Evolutionary conservation across 2,888 invertebrate species (phyloP).

Genomic region (Ditula angustiorana): DNA sequence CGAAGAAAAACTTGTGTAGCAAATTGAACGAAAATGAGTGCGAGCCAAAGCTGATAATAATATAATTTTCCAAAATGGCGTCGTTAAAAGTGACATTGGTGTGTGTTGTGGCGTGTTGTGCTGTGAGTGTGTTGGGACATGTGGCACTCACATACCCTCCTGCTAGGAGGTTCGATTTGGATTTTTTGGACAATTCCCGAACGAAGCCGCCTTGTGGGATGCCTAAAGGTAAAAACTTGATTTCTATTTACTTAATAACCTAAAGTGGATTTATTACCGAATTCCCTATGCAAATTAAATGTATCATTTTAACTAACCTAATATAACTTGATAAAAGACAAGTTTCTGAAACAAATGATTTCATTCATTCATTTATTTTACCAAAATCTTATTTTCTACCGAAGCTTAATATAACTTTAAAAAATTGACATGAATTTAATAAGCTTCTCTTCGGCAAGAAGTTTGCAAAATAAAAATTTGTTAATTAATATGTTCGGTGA

Average conservation of each 20-base stretch:
- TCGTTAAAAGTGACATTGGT: conserved; percentile 57
- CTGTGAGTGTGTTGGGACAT: conserved; percentile 83
- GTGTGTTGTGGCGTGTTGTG: conserved; percentile 50
- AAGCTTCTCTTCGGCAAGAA: too few relatives aligned
- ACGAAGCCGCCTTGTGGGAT: conserved; percentile 97
- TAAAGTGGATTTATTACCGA: too few relatives aligned
- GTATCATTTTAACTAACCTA: too few relatives aligned
- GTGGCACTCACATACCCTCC: conserved; percentile 96
- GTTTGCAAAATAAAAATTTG: too few relatives aligned
- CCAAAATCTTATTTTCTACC: too few relatives aligned
- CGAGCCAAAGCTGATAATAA: conserved; percentile 19
- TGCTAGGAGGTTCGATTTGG: conserved; percentile 94
- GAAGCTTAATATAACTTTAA: too few relatives aligned
- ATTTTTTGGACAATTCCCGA: conserved; percentile 96
- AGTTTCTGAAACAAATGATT: too few relatives aligned
- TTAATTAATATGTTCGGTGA: too few relatives aligned
- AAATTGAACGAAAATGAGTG: conserved; percentile 27
- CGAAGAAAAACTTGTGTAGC: not conserved
- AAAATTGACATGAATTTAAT: too few relatives aligned
- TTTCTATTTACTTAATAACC: not conserved
- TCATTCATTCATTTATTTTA: too few relatives aligned
- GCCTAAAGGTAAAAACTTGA: conserved; percentile 91
- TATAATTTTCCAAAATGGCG: conserved; percentile 66
- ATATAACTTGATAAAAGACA: too few relatives aligned
- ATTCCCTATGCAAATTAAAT: too few relatives aligned